Evolutionary conservation across 2,888 invertebrate species (phyloP).

Genomic region (Dyspetes luteomarginatus): DNA sequence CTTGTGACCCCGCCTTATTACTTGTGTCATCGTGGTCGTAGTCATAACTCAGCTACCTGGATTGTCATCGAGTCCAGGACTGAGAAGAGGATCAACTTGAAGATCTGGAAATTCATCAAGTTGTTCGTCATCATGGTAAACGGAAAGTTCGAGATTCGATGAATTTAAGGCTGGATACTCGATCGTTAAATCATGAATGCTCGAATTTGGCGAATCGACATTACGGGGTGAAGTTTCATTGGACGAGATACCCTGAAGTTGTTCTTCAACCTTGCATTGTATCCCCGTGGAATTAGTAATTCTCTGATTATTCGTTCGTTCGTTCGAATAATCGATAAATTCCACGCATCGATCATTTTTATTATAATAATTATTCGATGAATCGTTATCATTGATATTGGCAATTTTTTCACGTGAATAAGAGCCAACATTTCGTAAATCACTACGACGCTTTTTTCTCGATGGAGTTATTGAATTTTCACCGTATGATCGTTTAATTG

Average conservation of each 20-base stretch:
- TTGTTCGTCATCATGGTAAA: conserved; percentile 66
- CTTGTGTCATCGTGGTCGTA: conserved; percentile 19
- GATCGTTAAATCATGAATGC: conserved; percentile 59
- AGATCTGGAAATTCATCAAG: conserved; percentile 71
- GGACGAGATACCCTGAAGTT: conserved; percentile 4
- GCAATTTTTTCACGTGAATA: not conserved
- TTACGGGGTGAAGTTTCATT: not conserved
- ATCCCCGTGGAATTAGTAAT: conserved; percentile 2
- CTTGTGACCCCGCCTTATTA: too few relatives aligned
- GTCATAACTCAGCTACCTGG: conserved; percentile 73
- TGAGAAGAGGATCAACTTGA: conserved; percentile 69
- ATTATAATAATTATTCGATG: conserved; percentile 46
- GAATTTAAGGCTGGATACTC: conserved; percentile 72
- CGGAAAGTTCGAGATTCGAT: conserved; percentile 46
- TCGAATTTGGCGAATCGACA: conserved; percentile 64
- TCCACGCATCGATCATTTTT: conserved; percentile 1
- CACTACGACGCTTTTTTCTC: conserved; percentile 50
- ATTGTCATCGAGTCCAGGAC: conserved; percentile 73
- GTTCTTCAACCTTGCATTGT: conserved; percentile 49
- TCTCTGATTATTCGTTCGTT: conserved; percentile 25
- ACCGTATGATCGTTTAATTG: conserved; percentile 31
- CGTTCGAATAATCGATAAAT: conserved; percentile 35
- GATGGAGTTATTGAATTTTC: conserved; percentile 18
- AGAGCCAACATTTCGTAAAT: conserved; percentile 3
- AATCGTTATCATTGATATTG: conserved; percentile 11